phyloP scores from a whole-genome alignment of 2,888 invertebrate genomes.

The Lasiommata megera region DNA sequence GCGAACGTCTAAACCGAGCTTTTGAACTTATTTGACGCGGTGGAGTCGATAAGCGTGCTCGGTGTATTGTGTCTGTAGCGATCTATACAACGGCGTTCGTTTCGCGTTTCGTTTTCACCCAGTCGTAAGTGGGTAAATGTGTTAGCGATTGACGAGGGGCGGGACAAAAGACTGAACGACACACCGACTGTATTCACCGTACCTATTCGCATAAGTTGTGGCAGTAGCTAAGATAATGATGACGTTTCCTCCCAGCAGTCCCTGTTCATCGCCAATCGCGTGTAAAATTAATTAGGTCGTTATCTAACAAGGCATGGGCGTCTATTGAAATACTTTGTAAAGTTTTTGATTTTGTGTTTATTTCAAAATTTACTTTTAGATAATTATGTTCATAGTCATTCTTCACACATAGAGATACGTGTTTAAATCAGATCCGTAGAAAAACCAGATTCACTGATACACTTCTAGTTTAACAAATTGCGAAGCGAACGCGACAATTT shows the following conservation, averaged over 20 bases:
- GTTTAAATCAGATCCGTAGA: too few species aligned
- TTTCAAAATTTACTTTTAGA: too few species aligned
- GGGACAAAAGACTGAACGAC: constrained; percentile 52
- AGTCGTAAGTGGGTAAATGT: constrained; percentile 76
- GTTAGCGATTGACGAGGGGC: constrained; percentile 70
- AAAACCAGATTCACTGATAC: too few species aligned
- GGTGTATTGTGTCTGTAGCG: constrained; percentile 50
- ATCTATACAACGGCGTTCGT: constrained; percentile 64
- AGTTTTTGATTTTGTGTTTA: neutral
- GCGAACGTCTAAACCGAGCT: constrained; percentile 70
- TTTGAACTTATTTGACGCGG: constrained; percentile 77
- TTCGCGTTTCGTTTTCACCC: constrained; percentile 78
- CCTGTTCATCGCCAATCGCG: constrained; percentile 32
- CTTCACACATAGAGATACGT: too few species aligned
- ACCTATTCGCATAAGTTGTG: constrained; percentile 38
- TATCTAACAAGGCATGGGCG: neutral
- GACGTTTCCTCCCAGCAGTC: constrained; percentile 51
- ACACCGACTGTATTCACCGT: constrained; percentile 43
- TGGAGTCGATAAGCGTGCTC: constrained; percentile 67
- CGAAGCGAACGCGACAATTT: too few species aligned
- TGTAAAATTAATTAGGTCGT: constrained; percentile 44
- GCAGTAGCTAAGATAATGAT: constrained; percentile 65
- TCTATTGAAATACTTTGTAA: constrained; percentile 1
- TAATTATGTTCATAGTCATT: too few species aligned
- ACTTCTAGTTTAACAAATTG: too few species aligned